Evolutionary conservation across 2,113 vertebrate genomes (phyloP).

Genomic region (Panurus biarmicus): DNA sequence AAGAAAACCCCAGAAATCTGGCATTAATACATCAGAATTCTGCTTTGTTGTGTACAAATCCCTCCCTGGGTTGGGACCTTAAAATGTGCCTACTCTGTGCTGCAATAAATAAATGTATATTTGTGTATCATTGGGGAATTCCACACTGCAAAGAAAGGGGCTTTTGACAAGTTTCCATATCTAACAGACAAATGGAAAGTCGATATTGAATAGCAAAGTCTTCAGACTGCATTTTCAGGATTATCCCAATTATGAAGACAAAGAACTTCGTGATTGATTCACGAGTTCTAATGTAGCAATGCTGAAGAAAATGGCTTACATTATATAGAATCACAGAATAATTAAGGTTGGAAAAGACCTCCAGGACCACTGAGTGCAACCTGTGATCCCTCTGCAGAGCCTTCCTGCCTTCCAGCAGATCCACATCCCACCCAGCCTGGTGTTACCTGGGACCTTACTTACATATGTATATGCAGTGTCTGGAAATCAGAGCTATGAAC

Average conservation of each 20-base stretch:
- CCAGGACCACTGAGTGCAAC: not conserved
- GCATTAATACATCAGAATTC: not conserved
- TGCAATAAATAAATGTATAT: not conserved
- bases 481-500: not conserved
- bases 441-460: not conserved
- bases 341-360: not conserved
- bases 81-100: not conserved
- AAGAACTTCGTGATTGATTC: not conserved
- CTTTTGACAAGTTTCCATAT: rapidly evolving
- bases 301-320: not conserved
- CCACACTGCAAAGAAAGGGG: not conserved
- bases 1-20: not conserved
- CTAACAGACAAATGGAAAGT: not conserved
- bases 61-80: not conserved
- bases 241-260: not conserved
- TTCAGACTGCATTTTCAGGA: not conserved
- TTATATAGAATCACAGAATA: not conserved
- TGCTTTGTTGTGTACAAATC: not conserved
- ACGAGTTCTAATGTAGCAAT: not conserved
- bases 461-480: not conserved
- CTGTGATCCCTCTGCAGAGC: not conserved
- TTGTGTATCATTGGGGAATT: rapidly evolving
- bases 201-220: not conserved
- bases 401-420: not conserved
- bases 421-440: not conserved